Conservation (phyloP, 2,797 vertebrate species). For the Pantherophis vulpinus region DNA sequence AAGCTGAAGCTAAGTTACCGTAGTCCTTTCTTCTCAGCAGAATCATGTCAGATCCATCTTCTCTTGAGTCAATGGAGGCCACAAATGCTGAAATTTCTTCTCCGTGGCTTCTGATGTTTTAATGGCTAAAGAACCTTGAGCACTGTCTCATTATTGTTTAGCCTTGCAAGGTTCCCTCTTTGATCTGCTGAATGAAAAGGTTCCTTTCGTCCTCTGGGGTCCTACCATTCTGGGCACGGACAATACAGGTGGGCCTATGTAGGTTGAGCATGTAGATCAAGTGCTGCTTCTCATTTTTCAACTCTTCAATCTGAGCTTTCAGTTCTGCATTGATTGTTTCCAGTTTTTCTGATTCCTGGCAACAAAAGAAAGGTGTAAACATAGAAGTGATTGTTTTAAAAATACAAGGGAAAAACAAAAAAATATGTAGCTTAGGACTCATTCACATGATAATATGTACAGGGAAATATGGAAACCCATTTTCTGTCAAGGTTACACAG, state of each 20-base stretch:
- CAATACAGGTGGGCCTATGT: slow-evolving; percentile 95
- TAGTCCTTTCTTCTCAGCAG: slow-evolving; percentile 38
- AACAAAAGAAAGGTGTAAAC: slow-evolving; percentile 32
- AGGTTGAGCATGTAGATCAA: slow-evolving; percentile 98
- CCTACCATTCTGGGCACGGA: slow-evolving; percentile 89
- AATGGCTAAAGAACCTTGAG: slow-evolving; percentile 55
- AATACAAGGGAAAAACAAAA: background rate
- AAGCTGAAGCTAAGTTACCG: slow-evolving; percentile 39
- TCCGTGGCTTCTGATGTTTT: slow-evolving; percentile 59
- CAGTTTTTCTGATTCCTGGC: slow-evolving; percentile 94
- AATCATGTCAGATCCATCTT: slow-evolving; percentile 52
- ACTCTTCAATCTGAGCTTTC: slow-evolving; percentile 94
- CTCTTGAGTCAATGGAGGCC: slow-evolving; percentile 67
- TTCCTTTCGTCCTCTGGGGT: slow-evolving; percentile 96
- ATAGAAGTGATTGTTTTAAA: slow-evolving; percentile 14
- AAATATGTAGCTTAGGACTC: background rate
- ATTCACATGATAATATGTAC: background rate
- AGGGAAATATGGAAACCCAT: background rate
- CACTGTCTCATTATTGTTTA: slow-evolving; percentile 53
- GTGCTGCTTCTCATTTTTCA: slow-evolving; percentile 97
- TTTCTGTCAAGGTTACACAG: background rate
- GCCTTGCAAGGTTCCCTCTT: slow-evolving; percentile 86
- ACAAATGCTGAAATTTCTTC: slow-evolving; percentile 58
- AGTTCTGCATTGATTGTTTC: slow-evolving; percentile 90
- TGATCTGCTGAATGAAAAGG: slow-evolving; percentile 95